phyloP scores from a whole-genome alignment of 2,797 vertebrate species.

The Pelochelys cantorii region DNA sequence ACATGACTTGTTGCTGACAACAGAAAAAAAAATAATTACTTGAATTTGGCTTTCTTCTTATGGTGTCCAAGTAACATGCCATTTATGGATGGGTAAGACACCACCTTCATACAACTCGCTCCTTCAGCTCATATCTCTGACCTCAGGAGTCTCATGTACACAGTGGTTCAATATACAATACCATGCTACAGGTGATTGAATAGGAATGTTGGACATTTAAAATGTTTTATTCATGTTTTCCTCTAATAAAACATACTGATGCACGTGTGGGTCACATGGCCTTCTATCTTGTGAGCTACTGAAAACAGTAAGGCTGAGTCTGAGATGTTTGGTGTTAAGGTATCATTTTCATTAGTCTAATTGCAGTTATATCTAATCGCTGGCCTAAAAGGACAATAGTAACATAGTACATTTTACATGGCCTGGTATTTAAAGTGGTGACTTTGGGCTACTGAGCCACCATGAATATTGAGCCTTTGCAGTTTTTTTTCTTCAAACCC shows the following conservation, averaged over 20 bases:
- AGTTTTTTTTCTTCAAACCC: not conserved
- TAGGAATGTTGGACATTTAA: not conserved
- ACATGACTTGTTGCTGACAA: not conserved
- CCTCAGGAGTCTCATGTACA: not conserved
- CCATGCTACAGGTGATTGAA: not conserved
- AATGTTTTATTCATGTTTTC: not conserved
- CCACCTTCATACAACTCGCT: accelerated
- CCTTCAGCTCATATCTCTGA: not conserved
- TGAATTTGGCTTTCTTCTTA: not conserved
- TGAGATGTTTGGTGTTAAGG: not conserved
- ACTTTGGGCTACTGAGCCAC: not conserved
- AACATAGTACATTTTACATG: not conserved
- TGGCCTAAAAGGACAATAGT: not conserved
- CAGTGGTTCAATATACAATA: accelerated
- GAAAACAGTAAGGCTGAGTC: not conserved
- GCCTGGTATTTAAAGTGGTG: not conserved
- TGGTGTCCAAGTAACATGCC: not conserved
- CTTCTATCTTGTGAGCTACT: not conserved
- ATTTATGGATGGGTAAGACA: not conserved
- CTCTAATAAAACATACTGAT: not conserved
- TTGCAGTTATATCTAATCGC: not conserved
- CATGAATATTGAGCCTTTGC: not conserved
- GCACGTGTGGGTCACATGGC: not conserved
- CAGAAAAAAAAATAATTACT: not conserved
- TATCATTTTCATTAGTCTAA: slow-evolving; percentile 31